Evolutionary conservation across 2,797 vertebrate genomes (phyloP).

Genomic region (Galagoides demidoff): DNA sequence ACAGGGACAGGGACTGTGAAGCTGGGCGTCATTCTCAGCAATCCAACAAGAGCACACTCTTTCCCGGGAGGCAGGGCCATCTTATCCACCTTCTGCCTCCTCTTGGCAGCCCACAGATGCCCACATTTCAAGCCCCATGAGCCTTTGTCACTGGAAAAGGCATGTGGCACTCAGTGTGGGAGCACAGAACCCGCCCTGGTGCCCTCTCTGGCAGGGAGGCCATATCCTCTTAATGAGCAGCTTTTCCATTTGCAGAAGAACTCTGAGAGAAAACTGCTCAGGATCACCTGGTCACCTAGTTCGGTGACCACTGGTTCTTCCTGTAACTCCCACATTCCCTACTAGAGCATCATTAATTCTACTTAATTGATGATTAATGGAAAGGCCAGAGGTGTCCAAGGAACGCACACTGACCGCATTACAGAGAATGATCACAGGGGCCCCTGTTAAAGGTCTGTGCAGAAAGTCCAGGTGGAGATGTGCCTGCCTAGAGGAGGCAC

Average conservation of each 20-base stretch:
- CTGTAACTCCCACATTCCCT: background rate
- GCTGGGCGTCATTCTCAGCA: background rate
- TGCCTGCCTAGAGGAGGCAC: background rate
- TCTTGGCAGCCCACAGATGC: background rate
- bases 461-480: background rate
- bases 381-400: background rate
- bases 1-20: background rate
- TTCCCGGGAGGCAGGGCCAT: background rate
- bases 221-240: background rate
- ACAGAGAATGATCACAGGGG: background rate
- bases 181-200: background rate
- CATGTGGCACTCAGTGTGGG: background rate
- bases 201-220: background rate
- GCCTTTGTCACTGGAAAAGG: background rate
- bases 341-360: background rate
- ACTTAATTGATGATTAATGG: background rate
- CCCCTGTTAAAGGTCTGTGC: rapidly evolving
- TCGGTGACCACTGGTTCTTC: background rate
- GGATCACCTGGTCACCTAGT: background rate
- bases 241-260: background rate
- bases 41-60: background rate
- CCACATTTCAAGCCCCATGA: background rate
- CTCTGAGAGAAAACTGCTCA: background rate
- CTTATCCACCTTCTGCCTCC: background rate
- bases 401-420: background rate